Evolutionary conservation across 2,797 vertebrate species (phyloP).

Genomic region (Ceryle rudis): DNA sequence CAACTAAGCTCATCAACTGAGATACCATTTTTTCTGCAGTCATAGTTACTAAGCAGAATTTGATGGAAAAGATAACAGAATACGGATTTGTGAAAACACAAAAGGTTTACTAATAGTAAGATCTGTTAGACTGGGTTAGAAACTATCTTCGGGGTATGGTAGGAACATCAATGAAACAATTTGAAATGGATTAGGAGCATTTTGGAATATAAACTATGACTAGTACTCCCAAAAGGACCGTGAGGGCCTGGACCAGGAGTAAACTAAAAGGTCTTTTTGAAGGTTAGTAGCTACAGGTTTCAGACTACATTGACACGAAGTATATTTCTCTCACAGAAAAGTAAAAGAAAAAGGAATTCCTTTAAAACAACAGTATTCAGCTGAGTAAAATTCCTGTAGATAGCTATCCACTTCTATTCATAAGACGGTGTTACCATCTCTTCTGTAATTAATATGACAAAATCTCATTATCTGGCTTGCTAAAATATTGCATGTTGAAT

Average conservation of each 20-base stretch:
- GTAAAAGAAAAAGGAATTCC: not conserved
- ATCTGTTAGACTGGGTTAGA: not conserved
- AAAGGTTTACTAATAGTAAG: not conserved
- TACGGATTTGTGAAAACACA: not conserved
- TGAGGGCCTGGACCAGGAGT: not conserved
- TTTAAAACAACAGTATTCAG: not conserved
- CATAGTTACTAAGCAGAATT: not conserved
- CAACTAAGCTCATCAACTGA: not conserved
- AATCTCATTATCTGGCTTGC: not conserved
- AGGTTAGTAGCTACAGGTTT: not conserved
- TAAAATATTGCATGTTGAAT: not conserved
- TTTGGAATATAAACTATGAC: not conserved
- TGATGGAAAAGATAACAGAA: not conserved
- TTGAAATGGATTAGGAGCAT: not conserved
- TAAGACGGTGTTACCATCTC: not conserved
- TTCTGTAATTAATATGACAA: not conserved
- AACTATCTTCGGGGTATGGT: not conserved
- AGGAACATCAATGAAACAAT: not conserved
- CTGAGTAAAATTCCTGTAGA: not conserved
- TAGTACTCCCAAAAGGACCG: not conserved
- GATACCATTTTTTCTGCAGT: not conserved
- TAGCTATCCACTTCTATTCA: not conserved
- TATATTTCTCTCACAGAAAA: not conserved
- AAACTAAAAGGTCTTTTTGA: not conserved
- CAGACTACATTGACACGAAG: not conserved